Evolutionary conservation across 2,888 invertebrate genomes (phyloP).

Genomic region (Eupsilia transversa): DNA sequence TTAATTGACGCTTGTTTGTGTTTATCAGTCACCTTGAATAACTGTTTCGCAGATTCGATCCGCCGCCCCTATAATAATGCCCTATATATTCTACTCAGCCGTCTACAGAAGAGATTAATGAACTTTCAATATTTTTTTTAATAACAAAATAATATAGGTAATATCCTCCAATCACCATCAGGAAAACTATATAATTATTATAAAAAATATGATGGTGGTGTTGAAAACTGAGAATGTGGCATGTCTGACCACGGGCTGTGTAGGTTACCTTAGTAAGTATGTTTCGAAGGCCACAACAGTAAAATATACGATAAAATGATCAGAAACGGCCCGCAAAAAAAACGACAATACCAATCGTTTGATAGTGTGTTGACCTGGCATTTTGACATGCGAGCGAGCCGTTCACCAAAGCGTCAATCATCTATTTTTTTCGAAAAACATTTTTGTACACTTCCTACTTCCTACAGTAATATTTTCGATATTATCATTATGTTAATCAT

Average conservation of each 20-base stretch:
- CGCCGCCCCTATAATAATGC: conserved; percentile 6
- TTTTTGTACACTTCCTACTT: not conserved
- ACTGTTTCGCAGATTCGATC: conserved; percentile 14
- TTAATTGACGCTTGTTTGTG: conserved; percentile 53
- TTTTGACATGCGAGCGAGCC: not conserved
- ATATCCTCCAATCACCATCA: not conserved
- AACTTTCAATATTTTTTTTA: not conserved
- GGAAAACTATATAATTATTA: not conserved
- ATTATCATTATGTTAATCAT: not conserved
- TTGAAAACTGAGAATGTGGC: not conserved
- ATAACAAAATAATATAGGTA: not conserved
- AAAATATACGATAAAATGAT: not conserved
- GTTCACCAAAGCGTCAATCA: not conserved
- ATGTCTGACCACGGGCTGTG: not conserved
- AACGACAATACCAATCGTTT: not conserved
- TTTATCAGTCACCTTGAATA: conserved; percentile 42
- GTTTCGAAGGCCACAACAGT: not conserved
- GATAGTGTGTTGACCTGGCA: too few species aligned
- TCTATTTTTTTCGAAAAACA: not conserved
- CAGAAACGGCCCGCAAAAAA: not conserved
- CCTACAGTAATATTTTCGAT: not conserved
- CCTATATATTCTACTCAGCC: not conserved
- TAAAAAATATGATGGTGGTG: not conserved
- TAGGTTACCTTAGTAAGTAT: not conserved
- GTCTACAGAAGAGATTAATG: not conserved